Evolutionary conservation across 2,797 vertebrate species (phyloP), one percentile per base, ranked within the genome.

Genomic region (Sardinella longiceps): DNA sequence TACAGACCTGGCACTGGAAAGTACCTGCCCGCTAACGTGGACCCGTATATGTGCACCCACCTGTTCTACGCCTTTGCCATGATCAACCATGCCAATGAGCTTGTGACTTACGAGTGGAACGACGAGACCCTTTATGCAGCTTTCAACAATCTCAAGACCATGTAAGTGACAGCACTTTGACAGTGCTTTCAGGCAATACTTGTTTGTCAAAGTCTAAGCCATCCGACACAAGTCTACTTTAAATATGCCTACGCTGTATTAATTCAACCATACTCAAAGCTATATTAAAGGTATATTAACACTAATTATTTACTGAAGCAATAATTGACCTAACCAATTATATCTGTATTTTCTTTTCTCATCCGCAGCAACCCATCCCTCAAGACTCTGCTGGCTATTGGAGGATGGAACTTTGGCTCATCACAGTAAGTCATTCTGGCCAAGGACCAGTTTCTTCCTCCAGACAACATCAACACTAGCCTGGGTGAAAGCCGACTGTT

Each of bases 311-410:
- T 14, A 70, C 0, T 33, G 51, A 20, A 53, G 20, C 20, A 53
- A 53, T 70, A 70, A 70, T 15, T 63, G 60, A 3, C 60, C 60
- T 33, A 25, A 30, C 4, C 15, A 1, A 14, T 56, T 0, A 74
- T 74, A 39, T 43, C 4, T 48, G 28, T 30, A 30, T 82, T 20
- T 58, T 15, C 25, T 81, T 81, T 25, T 25, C 3, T 39, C 0
- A 28, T 70, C 15, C n/a, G 23, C 87, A 96, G 94, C 83, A 95
- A 95, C 85, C 83, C 87, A 50, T 81, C 66, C 3, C 92, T 97
- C 90, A 96, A 92, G 92, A 97, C 95, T 0, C 90, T 96, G 23
- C 86, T 97, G 82, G 95, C 95, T 5, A 89, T 97, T 63, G 95
- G 95, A 81, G 95, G 95, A 83, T 92, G 92, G 91, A 93, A 81